These are phyloP conservation scores for Corythucha ciliata DNA, from an alignment of 2,888 invertebrate genomes.

Conservation along the genomic window DNA sequence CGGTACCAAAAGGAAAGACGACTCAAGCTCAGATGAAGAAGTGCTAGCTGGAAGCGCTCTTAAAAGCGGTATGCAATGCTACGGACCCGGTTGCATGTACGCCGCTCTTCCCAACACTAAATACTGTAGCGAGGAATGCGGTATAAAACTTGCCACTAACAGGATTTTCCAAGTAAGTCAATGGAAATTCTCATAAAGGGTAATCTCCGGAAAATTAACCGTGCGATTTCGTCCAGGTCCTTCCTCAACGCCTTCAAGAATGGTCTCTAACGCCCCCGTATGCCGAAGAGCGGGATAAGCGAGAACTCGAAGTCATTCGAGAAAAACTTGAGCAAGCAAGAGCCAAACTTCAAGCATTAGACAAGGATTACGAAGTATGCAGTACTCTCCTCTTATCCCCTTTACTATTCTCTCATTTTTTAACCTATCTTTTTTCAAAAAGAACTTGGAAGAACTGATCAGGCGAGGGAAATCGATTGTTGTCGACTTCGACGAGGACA, in stretches of 20 bases:
- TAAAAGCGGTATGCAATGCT: slow-evolving; percentile 61
- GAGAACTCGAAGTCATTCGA: slow-evolving; percentile 62
- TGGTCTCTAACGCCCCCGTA: slow-evolving; percentile 80
- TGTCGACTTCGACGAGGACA: slow-evolving; percentile 49
- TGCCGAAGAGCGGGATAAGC: slow-evolving; percentile 74
- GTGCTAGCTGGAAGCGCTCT: slow-evolving; percentile 22
- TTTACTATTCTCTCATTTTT: neutral
- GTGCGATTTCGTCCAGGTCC: slow-evolving; percentile 46
- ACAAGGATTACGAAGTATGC: slow-evolving; percentile 45
- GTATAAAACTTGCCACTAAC: slow-evolving; percentile 74
- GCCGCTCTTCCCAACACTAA: slow-evolving; percentile 73
- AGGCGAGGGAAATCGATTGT: slow-evolving; percentile 65
- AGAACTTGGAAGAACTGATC: slow-evolving; percentile 68
- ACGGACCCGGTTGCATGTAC: slow-evolving; percentile 77
- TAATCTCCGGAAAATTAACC: neutral
- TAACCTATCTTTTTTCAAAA: slow-evolving; percentile 29
- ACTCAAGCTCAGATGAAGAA: slow-evolving; percentile 35
- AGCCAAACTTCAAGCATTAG: slow-evolving; percentile 67
- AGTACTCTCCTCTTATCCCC: neutral
- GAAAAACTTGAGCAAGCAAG: slow-evolving; percentile 69
- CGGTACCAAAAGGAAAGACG: slow-evolving; percentile 31
- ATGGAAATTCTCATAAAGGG: too few relatives aligned
- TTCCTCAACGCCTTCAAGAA: slow-evolving; percentile 84
- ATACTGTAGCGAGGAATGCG: slow-evolving; percentile 89
- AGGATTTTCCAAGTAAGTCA: slow-evolving; percentile 66